Base-by-base conservation (phyloP, 2,888 invertebrate genomes). In the Euzophera pinguis region DNA sequence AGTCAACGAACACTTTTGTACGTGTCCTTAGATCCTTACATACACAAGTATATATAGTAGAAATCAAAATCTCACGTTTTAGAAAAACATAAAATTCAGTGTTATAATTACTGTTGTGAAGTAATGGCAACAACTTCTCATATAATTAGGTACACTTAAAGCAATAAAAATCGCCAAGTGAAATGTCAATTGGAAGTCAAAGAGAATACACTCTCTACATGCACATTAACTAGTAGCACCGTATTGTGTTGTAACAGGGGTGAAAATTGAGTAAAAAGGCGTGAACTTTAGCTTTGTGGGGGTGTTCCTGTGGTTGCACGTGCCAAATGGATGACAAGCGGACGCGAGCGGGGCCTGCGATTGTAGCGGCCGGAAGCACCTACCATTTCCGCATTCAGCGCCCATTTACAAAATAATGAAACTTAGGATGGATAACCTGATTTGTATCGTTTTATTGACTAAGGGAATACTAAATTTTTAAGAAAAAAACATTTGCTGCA, bases 331-430 rank as follows among this genome's bases (percentile, higher is more conserved):
- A 27, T 13, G 47, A 37, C 41, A 51, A 58, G 59, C 55, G 60
- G 63, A 61, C 61, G 65, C 54, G 59, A 55, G 58, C 53, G 65
- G 64, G 59, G 52, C 56, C 22, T 55, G 59, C 76, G 76, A 82
- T 82, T 82, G 82, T 81, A 80, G 82, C 67, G 84, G 81, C 81
- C 84, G 84, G 85, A 85, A 67, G 78, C 80, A 66, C 67, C 70
- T 60, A 75, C 79, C 82, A 79, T 84, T 84, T 79, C 84, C 79
- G 78, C 69, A 75, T 76, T 35, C 43, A 12, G 35, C 42, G 37
- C 48, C 10, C 27, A 38, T 8, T 39, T 14, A 13, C 9, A 39
- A 16, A 39, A 2, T 39, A 39, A 39, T 39, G 14, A 16, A 14
- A 16, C 1, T 16, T 16, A 14, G 16, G 39, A 16, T 1, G 16